Percentiles rank a stretch among this genome's conserved stretches.
phyloP scores from a whole-genome alignment of 2,888 invertebrate genomes.

The Noctua comes region DNA sequence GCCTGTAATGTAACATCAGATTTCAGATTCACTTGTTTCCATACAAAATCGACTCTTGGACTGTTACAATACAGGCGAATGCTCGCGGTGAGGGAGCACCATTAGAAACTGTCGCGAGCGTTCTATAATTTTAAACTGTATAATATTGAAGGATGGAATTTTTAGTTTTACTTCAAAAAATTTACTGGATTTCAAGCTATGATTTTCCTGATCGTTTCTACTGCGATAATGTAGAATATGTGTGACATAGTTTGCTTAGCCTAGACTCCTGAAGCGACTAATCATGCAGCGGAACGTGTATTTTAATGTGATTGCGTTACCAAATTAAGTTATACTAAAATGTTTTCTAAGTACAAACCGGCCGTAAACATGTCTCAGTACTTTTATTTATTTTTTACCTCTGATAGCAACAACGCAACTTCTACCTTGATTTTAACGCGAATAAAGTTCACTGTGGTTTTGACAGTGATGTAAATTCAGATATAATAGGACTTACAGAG shows the following conservation, averaged over 20 bases:
- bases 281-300: background rate
- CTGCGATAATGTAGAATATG: background rate
- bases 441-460: background rate
- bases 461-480: background rate
- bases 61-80: no score
- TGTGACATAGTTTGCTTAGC: constrained; percentile 5
- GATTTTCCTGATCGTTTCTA: background rate
- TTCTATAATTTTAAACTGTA: background rate
- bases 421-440: background rate
- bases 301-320: background rate
- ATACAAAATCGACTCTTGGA: no score
- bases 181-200: background rate
- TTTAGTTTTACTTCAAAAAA: background rate
- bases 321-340: background rate
- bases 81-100: no score
- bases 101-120: background rate
- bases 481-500: background rate
- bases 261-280: constrained; percentile 5
- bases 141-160: background rate
- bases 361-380: background rate
- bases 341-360: constrained; percentile 1
- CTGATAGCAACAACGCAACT: background rate
- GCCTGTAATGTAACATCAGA: no score
- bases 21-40: no score
- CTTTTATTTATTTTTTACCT: background rate